Base-by-base conservation (phyloP, 1,140 invertebrate genomes). In the Odontomachus brunneus region DNA sequence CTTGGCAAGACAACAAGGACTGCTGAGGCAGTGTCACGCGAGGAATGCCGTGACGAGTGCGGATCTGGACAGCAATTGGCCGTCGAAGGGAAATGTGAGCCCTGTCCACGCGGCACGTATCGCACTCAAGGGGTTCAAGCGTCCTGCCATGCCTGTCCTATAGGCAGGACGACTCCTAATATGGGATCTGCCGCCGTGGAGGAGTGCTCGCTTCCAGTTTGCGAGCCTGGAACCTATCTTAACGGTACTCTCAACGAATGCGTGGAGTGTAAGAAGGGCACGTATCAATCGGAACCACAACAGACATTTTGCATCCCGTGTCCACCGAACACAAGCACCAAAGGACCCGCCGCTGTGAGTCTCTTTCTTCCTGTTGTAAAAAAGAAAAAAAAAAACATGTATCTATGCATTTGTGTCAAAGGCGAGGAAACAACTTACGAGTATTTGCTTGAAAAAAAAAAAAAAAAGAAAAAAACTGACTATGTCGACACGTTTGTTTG, bases 1-100 rank as follows among this genome's bases (percentile, higher is more conserved):
- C 95, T 98, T 69, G 98, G 98, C 12, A 98, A 99, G 93, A 99
- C 98, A 1, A 99, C 98, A 0, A 95, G 98, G 62, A 98, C 98
- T 4, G 96, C 96, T 11, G 98, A 99, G 92, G 98, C 98, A 0
- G 97, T 98, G 2, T 98, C 98, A 0, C 95, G 95, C 78, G 96
- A 97, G 91, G 97, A 98, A 94, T 98, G 98, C 89, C 95, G 97
- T 73, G 97, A 98, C 90, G 98, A 99, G 91, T 99, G 98, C 93
- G 96, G 96, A 19, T 98, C 97, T 78, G 98, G 97, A 9, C 96
- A 97, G 92, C 98, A 99, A 91, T 93, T 99, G 81, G 97, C 96
- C 53, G 95, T 96, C 44, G 97, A 98, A 90, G 99, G 99, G 17
- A 96, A 97, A 62, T 99, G 99, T 92, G 97, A 98, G 89, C 96